Evolutionary conservation across 2,113 vertebrate species (phyloP).

Genomic region (human (Homo sapiens)): GRCh38 chr7:74758501-74759000

Average conservation of each 20-base stretch:
- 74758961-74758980: not conserved
- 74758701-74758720: not conserved
- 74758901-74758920: not conserved
- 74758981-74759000: not conserved
- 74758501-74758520: not conserved
- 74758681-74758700: not conserved
- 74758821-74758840: conserved; percentile 83
- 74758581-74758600: not conserved
- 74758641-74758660: not conserved
- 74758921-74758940: not conserved
- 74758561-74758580: not conserved
- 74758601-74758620: not conserved
- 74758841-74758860: conserved; percentile 74
- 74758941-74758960: not conserved
- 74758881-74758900: rapidly evolving
- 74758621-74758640: not conserved
- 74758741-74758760: not conserved
- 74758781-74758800: conserved; percentile 76
- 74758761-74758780: conserved; percentile 74
- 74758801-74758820: conserved; percentile 83
- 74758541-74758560: not conserved
- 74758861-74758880: conserved; percentile 28
- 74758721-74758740: not conserved
- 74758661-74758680: not conserved
- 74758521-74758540: rapidly evolving